Base-by-base conservation (phyloP, 1,140 invertebrate genomes). In the Bombus huntii region DNA sequence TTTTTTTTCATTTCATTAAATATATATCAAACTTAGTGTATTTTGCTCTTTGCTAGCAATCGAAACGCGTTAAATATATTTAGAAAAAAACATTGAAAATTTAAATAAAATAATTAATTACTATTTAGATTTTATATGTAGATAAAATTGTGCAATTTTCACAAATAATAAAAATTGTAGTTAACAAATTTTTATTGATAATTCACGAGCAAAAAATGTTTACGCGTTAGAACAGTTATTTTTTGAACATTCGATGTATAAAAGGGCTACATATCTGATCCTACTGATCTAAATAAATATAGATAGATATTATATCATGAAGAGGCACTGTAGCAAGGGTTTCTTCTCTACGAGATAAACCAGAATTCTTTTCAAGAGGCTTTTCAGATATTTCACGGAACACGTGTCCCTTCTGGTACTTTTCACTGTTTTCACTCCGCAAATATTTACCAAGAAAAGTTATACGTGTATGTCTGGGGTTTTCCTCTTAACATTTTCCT, bases 371-470 rank as follows among this genome's bases (percentile, higher is more conserved):
- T 53, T 59, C 13, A 3, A 44, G 59, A 73, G 70, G 53, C 3
- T 39, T 81, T 81, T 34, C 22, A 28, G 22, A 74, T 22, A 73
- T 22, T 81, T 57, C 13, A 53, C 5, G 13, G 44, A 39, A 34
- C 80, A 74, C 53, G 37, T 81, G 80, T 62, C 70, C 8, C 81
- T 47, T 39, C 57, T 83, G 42, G 57, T 75, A 75, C 25, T 65
- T 47, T 15, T 10, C 15, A 4, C n/a, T 53, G 15, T 65, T 47
- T 15, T 5, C 9, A 2, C n/a, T 53, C 6, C 3, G 3, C 53
- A 83, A 76, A 83, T 83, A 53, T 77, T 76, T 83, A 31, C 28
- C 1, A 4, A 66, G 18, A 2, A 25, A 66, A 66, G 15, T n/a
- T 28, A 22, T 3, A 8, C 47, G 47, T 53, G 47, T 22, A 53